phyloP scores from a whole-genome alignment of 2,888 invertebrate genomes.

The Lymantria monacha region DNA sequence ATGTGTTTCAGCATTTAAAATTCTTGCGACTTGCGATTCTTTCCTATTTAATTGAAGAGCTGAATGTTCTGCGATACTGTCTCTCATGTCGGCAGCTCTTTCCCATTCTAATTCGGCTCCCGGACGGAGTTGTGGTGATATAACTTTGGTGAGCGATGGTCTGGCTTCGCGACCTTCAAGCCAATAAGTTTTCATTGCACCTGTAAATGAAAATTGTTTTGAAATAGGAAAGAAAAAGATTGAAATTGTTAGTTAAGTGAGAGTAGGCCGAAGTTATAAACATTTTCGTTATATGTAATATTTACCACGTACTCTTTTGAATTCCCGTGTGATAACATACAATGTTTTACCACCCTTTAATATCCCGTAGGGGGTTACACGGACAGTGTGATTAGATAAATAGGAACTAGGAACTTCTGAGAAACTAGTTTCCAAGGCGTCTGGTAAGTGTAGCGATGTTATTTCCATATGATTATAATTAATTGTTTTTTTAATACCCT shows the following conservation, averaged over 20 bases:
- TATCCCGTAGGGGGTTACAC: too few relatives aligned
- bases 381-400: too few relatives aligned
- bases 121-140: constrained; percentile 65
- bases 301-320: too few relatives aligned
- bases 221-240: not conserved
- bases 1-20: constrained; percentile 27
- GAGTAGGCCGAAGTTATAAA: not conserved
- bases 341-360: too few relatives aligned
- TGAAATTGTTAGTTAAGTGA: too few relatives aligned
- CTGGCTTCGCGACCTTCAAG: constrained; percentile 87
- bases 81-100: constrained; percentile 66
- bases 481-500: too few relatives aligned
- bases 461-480: too few relatives aligned
- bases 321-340: too few relatives aligned
- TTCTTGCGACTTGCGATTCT: constrained; percentile 33
- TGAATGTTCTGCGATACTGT: constrained; percentile 72
- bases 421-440: too few relatives aligned
- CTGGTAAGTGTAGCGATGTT: too few relatives aligned
- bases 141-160: constrained; percentile 74
- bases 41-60: constrained; percentile 60
- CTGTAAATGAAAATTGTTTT: constrained; percentile 54
- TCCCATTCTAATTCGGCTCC: constrained; percentile 75
- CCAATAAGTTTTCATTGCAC: constrained; percentile 95
- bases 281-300: not conserved
- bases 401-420: too few relatives aligned